Percentiles rank a stretch among this genome's conserved stretches.
phyloP scores from a whole-genome alignment of 2,113 vertebrate genomes.

The Lanius ludovicianus region DNA sequence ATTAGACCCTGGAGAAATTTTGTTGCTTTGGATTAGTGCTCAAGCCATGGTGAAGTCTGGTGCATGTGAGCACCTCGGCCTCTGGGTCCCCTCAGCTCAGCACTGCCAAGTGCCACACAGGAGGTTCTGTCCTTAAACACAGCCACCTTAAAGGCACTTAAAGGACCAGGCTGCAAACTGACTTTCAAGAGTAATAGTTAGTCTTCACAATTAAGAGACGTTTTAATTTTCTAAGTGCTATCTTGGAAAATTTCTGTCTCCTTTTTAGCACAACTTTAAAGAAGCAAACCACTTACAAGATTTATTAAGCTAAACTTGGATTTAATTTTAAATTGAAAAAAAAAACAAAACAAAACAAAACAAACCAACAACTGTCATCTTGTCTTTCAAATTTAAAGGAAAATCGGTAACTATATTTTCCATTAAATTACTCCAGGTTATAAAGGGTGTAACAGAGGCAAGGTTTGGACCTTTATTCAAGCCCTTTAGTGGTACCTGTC shows the following conservation, averaged over 20 bases:
- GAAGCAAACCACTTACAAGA: background rate
- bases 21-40: background rate
- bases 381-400: background rate
- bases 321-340: background rate
- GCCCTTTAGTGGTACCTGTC: conserved; percentile 21
- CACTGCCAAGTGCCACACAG: background rate
- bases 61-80: fast-evolving
- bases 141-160: background rate
- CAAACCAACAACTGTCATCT: background rate
- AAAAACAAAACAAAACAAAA: too few species aligned
- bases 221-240: background rate
- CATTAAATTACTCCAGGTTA: background rate
- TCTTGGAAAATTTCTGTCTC: background rate
- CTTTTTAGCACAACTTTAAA: background rate
- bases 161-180: background rate
- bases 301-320: background rate
- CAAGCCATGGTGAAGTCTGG: background rate
- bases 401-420: background rate
- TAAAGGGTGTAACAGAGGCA: background rate
- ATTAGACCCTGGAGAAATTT: background rate
- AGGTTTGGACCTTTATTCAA: background rate
- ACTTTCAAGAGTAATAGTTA: background rate
- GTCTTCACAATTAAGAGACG: background rate
- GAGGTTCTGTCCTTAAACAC: background rate
- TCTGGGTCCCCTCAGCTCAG: fast-evolving